Conservation (phyloP, 2,888 invertebrate genomes). For the Agrochola circellaris region DNA sequence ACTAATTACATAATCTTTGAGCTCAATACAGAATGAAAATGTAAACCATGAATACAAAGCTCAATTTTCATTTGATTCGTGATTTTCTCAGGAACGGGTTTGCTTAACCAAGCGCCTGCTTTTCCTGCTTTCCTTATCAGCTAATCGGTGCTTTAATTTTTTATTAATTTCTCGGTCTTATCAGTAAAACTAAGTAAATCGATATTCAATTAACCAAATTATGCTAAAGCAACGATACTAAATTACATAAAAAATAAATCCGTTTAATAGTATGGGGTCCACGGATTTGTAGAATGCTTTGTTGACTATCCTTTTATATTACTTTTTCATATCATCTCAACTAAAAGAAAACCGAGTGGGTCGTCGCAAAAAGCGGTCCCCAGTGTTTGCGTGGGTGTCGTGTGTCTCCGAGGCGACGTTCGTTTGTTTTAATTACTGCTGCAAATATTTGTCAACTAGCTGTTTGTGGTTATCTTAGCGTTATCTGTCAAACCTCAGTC, state of each 20-base stretch:
- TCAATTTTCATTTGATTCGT: not conserved
- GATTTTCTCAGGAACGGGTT: not conserved
- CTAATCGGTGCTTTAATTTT: not conserved
- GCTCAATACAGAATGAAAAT: slow-evolving; percentile 38
- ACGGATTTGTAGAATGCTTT: slow-evolving; percentile 46
- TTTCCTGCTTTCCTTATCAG: too few relatives aligned
- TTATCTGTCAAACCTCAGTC: slow-evolving; percentile 91
- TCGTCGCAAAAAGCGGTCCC: slow-evolving; percentile 77
- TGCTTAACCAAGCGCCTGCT: not conserved
- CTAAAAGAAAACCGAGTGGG: slow-evolving; percentile 69
- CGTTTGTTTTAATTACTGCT: slow-evolving; percentile 85
- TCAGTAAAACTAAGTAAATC: not conserved
- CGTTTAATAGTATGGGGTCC: slow-evolving; percentile 26
- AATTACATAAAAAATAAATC: slow-evolving; percentile 23
- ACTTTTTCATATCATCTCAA: slow-evolving; percentile 56
- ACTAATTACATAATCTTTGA: slow-evolving; percentile 38
- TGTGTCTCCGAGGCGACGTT: slow-evolving; percentile 76
- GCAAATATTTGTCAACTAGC: slow-evolving; percentile 88
- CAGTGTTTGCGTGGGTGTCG: slow-evolving; percentile 78
- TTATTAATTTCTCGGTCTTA: not conserved
- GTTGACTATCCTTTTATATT: slow-evolving; percentile 56
- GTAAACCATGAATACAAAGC: not conserved
- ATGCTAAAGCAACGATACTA: not conserved
- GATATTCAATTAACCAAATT: slow-evolving; percentile 6
- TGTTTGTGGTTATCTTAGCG: slow-evolving; percentile 85